Base-by-base conservation (phyloP, 2,797 vertebrate species). In the Pseudotriccus pelzelni region DNA sequence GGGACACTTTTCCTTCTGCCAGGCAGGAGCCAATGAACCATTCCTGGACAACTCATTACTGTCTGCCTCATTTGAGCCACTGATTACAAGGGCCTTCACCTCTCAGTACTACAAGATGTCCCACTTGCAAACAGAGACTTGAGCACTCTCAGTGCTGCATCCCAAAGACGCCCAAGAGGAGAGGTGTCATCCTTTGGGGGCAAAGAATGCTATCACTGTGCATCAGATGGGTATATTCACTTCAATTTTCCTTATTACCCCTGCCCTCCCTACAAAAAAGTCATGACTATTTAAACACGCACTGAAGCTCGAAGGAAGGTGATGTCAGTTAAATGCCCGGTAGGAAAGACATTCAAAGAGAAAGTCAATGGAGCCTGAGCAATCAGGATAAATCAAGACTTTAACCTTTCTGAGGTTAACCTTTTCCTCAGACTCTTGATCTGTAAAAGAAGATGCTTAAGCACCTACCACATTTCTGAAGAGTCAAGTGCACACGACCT, bases 331-430 rank as follows among this genome's bases (percentile, higher is more conserved):
- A 83, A 93, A 84, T 15, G n/a, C 39, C 84, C 12, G 0, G 49
- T 2, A 8, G 83, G 68, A 93, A 94, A 91, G 68, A 69, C 16
- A 37, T 67, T 77, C 62, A 62, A 90, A 92, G 84, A 62, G 27
- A 70, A 96, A 93, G 75, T 93, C 75, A 89, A n/a, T 17, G 16
- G 36, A 90, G 79, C 87, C 82, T 85, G 43, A 95, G 87, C 69
- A 92, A 95, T 86, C 55, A n/a, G 73, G 18, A 28, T 94, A 91
- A 91, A 95, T 93, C 87, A 94, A 89, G 84, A 72, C 87, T 92
- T 89, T 67, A 88, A 95, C 76, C 87, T 94, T 93, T 66, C 78
- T 50, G 16, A 92, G 81, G 60, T 63, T n/a, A n/a, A n/a, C n/a
- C n/a, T n/a, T n/a, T 80, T 49, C 39, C 56, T 82, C 56, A 74